These are phyloP conservation scores for Eupeodes latifasciatus DNA, from an alignment of 2,888 invertebrate species.

Conservation along the genomic window DNA sequence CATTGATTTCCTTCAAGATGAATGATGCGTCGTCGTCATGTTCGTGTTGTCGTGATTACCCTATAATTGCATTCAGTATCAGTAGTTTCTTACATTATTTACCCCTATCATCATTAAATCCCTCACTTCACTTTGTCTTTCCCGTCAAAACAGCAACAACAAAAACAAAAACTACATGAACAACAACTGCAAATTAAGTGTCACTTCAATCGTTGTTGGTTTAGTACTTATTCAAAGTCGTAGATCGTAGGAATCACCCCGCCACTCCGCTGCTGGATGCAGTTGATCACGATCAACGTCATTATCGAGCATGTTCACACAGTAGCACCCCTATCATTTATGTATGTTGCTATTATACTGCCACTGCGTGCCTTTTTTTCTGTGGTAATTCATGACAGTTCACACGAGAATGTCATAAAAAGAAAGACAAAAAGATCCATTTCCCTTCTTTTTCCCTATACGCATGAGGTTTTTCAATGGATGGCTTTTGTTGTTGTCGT, in stretches of 20 bases:
- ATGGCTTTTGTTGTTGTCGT: constrained; percentile 20
- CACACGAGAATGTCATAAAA: constrained; percentile 39
- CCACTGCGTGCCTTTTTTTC: constrained; percentile 16
- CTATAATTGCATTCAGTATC: constrained; percentile 27
- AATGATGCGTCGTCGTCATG: background rate
- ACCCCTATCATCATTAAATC: constrained; percentile 62
- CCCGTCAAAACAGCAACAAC: constrained; percentile 64
- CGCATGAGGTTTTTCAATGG: constrained; percentile 16
- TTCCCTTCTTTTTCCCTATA: constrained; percentile 16
- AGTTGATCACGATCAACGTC: constrained; percentile 46
- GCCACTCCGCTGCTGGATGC: background rate
- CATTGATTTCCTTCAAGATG: background rate
- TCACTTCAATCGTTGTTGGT: constrained; percentile 30
- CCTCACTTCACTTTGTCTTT: constrained; percentile 44
- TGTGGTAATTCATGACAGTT: constrained; percentile 28
- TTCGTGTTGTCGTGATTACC: constrained; percentile 14
- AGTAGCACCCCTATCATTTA: constrained; percentile 41
- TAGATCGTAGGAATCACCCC: background rate
- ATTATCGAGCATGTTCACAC: constrained; percentile 15
- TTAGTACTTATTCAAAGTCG: background rate
- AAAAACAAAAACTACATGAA: background rate
- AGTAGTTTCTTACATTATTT: constrained; percentile 17
- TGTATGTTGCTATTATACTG: background rate
- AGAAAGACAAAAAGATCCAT: background rate
- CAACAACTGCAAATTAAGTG: constrained; percentile 67